Evolutionary conservation across 2,113 vertebrate species (phyloP), one percentile per base, ranked within the genome.

Genomic region (Crotalus tigris): DNA sequence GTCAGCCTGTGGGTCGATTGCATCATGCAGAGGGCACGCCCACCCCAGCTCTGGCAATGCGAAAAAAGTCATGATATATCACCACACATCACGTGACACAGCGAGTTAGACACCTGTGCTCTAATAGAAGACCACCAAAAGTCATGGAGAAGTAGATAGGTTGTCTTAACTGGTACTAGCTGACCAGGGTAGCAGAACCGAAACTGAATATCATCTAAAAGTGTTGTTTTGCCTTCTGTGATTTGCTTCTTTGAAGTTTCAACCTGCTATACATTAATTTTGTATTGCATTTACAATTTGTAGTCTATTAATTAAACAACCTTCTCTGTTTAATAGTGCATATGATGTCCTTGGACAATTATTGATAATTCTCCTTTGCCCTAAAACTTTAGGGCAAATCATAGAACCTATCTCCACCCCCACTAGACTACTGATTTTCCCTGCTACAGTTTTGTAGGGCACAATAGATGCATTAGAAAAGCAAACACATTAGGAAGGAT

Each of bases 191-290:
- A 39, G 75, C 33, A 39, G 33, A 39, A 69, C 29, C 5, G 0
- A 69, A 69, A n/a, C 12, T 15, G 51, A 75, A n/a, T 55, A 33
- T 55, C 46, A 55, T 85, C 69, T 3, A 85, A 53, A 85, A 91
- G 19, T 44, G 2, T 54, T 81, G 51, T 81, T 15, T 15, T 81
- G 69, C 51, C 33, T 91, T 44, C 3, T 85, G 1, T 55, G 33
- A 46, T 44, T 85, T 85, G 53, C n/a, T 39, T 57, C n/a, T 33
- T 15, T 4, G 33, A 91, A 55, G 69, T 53, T 54, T 91, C 33
- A 55, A 24, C 33, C 51, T 55, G 53, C 69, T 91, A 54, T 26
- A 91, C 15, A 55, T 91, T 91, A 55, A 55, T 91, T 57, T 91
- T 57, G n/a, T 55, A 81, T 91, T 85, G 21, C 44, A 26, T 54